Conservation (phyloP, 2,113 vertebrate genomes). For the Tamias sibiricus region DNA sequence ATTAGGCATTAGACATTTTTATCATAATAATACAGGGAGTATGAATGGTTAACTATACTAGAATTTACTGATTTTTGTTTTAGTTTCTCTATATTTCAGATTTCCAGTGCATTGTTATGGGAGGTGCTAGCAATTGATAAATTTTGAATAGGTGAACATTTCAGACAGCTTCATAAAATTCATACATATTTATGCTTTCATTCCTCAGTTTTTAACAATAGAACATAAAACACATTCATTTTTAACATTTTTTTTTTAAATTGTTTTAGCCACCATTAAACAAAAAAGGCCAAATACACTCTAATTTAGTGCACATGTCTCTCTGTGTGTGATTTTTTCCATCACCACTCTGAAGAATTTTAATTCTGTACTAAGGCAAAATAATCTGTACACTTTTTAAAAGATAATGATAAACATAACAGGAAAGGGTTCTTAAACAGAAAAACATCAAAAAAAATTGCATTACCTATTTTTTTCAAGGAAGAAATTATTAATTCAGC, state of each 20-base stretch:
- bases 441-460: not conserved
- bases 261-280: not conserved
- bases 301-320: not conserved
- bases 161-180: not conserved
- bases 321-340: not conserved
- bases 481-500: slow-evolving; percentile 15
- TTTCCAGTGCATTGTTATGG: not conserved
- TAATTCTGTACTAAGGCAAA: slow-evolving; percentile 13
- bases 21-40: not conserved
- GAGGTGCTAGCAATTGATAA: not conserved
- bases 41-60: not conserved
- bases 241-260: not conserved
- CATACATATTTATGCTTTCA: not conserved
- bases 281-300: not conserved
- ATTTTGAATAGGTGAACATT: slow-evolving; percentile 38
- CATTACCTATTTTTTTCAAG: not conserved
- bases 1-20: not conserved
- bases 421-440: not conserved
- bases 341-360: not conserved
- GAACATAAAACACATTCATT: not conserved
- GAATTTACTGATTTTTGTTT: not conserved
- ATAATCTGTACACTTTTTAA: not conserved
- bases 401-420: not conserved
- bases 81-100: not conserved
- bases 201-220: not conserved